A percentile compares a stretch with the other conserved stretches of the same genome.
These are phyloP conservation scores for Apis florea DNA, from an alignment of 1,140 invertebrate genomes.

Conservation along the genomic window DNA sequence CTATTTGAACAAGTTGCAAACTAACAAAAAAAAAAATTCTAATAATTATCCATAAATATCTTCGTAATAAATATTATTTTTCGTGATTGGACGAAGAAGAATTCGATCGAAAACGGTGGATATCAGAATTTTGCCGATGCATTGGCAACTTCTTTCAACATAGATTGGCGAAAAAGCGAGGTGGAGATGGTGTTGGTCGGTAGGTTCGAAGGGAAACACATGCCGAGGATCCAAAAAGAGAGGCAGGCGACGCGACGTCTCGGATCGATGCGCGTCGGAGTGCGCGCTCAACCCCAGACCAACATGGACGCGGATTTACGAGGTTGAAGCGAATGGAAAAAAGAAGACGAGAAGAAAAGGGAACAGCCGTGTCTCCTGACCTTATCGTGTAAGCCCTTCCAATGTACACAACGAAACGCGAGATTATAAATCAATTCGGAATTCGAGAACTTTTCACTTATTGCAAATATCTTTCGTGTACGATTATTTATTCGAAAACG, in stretches of 20 bases:
- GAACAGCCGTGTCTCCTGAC: constrained; percentile 30
- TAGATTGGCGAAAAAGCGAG: constrained; percentile 1
- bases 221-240: constrained; percentile 73
- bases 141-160: constrained; percentile 10
- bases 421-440: neutral
- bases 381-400: constrained; percentile 1
- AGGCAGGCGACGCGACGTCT: constrained; percentile 74
- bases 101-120: neutral
- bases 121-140: neutral
- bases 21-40: too few species aligned
- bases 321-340: constrained; percentile 62
- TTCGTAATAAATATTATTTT: too few species aligned
- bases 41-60: too few species aligned
- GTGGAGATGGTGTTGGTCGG: constrained; percentile 31
- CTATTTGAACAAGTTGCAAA: too few species aligned
- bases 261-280: constrained; percentile 76
- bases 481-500: too few species aligned
- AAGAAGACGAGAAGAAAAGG: constrained; percentile 50
- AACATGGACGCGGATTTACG: constrained; percentile 75
- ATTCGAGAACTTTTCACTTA: too few species aligned
- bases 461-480: too few species aligned
- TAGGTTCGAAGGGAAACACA: constrained; percentile 70
- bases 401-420: neutral
- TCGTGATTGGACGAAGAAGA: too few species aligned
- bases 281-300: constrained; percentile 74